These are phyloP conservation scores for Xiphophorus hellerii DNA, from an alignment of 2,113 vertebrate genomes.

Conservation along the genomic window DNA sequence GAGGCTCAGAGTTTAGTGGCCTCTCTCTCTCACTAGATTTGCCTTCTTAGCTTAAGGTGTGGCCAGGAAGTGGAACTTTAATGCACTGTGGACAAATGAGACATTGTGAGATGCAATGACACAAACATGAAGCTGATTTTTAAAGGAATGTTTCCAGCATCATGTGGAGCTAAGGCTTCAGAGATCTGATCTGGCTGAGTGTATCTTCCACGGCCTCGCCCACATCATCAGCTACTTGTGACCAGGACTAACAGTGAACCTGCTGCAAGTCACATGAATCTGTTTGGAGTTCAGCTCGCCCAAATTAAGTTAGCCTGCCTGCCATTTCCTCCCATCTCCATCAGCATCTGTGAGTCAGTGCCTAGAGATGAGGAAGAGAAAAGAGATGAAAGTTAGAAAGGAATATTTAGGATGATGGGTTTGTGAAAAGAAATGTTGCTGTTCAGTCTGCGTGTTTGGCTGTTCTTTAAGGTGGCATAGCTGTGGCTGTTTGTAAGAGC, in stretches of 20 bases:
- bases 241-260: slow-evolving; percentile 27
- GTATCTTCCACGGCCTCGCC: background rate
- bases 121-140: background rate
- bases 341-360: slow-evolving; percentile 17
- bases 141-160: background rate
- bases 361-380: background rate
- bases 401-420: background rate
- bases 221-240: slow-evolving; percentile 23
- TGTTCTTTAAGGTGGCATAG: slow-evolving; percentile 17
- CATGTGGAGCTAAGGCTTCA: background rate
- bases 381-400: background rate
- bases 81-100: background rate
- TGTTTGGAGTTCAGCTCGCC: background rate
- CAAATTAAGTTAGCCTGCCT: background rate
- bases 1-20: background rate
- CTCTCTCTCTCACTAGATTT: background rate
- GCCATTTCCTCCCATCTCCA: background rate
- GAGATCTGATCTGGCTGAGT: background rate
- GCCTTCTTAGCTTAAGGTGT: background rate
- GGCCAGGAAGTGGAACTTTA: background rate
- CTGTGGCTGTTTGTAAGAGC: slow-evolving; percentile 38
- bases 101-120: background rate
- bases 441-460: background rate
- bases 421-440: background rate
- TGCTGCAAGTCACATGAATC: slow-evolving; percentile 33